Percentiles rank a stretch among this genome's conserved stretches.
Evolutionary conservation across 2,888 invertebrate genomes (phyloP).

Genomic region (Cantharis rufa): DNA sequence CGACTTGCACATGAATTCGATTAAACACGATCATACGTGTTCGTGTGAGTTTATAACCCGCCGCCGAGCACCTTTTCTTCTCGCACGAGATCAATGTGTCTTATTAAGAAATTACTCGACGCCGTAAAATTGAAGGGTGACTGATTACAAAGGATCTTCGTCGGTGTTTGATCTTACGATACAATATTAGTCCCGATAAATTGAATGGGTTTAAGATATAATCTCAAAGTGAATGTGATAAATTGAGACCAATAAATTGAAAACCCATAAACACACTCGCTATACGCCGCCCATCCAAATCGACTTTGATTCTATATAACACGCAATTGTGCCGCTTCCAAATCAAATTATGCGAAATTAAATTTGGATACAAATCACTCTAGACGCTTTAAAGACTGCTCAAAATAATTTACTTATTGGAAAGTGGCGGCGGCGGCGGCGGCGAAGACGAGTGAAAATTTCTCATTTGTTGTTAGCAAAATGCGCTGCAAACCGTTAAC

Average conservation of each 20-base stretch:
- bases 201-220: constrained; percentile 35
- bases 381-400: constrained; percentile 11
- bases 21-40: not conserved
- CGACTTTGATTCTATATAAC: constrained; percentile 26
- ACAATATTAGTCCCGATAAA: constrained; percentile 31
- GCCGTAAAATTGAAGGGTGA: constrained; percentile 19
- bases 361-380: constrained; percentile 28
- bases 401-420: constrained; percentile 5
- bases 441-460: not conserved
- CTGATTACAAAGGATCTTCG: constrained; percentile 27
- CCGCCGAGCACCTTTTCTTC: constrained; percentile 5
- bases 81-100: constrained; percentile 12
- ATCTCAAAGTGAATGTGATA: constrained; percentile 29
- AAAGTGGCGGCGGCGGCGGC: not conserved
- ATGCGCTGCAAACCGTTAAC: not conserved
- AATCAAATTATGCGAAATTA: constrained; percentile 25
- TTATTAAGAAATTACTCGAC: constrained; percentile 24
- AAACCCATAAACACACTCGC: constrained; percentile 6
- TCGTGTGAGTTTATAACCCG: not conserved
- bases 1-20: constrained; percentile 1
- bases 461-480: not conserved
- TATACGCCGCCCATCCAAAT: constrained; percentile 16
- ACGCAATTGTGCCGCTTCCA: constrained; percentile 21
- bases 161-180: constrained; percentile 22
- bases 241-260: constrained; percentile 26